phyloP scores from a whole-genome alignment of 2,113 vertebrate genomes.

The Cinclus cinclus region DNA sequence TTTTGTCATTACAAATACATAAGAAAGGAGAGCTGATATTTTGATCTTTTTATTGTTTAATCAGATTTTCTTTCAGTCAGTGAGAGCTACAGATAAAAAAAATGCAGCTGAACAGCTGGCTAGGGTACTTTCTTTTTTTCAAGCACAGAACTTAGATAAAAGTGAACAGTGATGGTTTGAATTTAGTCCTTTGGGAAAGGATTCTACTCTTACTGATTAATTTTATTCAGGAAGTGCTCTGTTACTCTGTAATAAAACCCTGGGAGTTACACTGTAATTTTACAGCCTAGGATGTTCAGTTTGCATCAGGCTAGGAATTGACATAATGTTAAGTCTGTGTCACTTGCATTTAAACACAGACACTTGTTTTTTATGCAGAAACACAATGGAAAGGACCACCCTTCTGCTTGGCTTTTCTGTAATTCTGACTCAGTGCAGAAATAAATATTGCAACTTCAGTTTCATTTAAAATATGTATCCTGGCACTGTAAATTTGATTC shows the following conservation, averaged over 20 bases:
- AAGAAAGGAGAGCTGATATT: not conserved
- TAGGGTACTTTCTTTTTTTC: not conserved
- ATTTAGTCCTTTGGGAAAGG: not conserved
- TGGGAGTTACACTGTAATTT: not conserved
- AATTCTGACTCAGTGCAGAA: not conserved
- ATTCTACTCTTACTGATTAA: constrained; percentile 12
- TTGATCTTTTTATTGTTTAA: not conserved
- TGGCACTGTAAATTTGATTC: not conserved
- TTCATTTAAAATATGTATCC: constrained; percentile 2
- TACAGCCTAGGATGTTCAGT: not conserved
- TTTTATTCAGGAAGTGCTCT: not conserved
- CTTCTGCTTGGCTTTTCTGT: not conserved
- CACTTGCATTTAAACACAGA: not conserved
- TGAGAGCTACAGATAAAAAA: not conserved
- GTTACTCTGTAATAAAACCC: not conserved
- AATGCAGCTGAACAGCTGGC: not conserved
- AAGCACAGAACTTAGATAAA: not conserved
- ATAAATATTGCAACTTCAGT: not conserved
- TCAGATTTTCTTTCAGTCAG: not conserved
- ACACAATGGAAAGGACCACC: not conserved
- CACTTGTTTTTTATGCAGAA: not conserved
- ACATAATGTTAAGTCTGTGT: not conserved
- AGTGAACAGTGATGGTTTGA: not conserved
- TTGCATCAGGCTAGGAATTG: not conserved
- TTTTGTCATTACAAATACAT: not conserved